Conservation (phyloP, 2,113 vertebrate species). For the Hydropotes inermis region DNA sequence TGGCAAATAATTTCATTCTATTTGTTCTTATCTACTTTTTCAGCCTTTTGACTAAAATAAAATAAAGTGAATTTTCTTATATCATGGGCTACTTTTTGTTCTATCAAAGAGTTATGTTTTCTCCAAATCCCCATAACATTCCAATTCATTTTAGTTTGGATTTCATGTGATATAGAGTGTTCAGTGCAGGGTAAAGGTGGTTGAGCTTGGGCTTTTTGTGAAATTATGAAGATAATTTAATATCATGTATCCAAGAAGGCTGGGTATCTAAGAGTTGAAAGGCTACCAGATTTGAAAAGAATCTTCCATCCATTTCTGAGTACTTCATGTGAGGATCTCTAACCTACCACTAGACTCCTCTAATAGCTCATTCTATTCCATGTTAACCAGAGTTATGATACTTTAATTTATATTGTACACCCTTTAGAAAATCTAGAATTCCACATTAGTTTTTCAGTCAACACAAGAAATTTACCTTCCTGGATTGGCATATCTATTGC, state of each 20-base stretch:
- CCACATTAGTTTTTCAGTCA: background rate
- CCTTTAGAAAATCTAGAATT: background rate
- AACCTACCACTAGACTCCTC: fast-evolving
- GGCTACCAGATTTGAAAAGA: background rate
- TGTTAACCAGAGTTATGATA: background rate
- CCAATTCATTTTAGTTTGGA: background rate
- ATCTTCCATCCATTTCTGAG: background rate
- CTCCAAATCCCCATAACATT: background rate
- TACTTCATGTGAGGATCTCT: background rate
- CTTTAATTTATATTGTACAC: background rate
- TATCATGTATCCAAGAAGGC: background rate
- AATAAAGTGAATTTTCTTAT: background rate
- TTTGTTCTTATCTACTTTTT: background rate
- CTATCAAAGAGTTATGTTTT: background rate
- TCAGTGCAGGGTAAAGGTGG: background rate
- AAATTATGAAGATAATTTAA: background rate
- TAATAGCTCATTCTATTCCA: background rate
- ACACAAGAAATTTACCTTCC: background rate
- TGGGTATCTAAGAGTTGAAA: background rate
- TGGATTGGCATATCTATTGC: background rate
- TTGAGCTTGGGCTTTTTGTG: background rate
- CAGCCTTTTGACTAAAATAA: background rate
- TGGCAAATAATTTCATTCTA: background rate
- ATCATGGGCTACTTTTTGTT: background rate
- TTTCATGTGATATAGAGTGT: background rate